Percentiles rank a stretch among this genome's conserved stretches.
These are phyloP conservation scores for Rhipidura dahli DNA, from an alignment of 2,113 vertebrate genomes.

Conservation along the genomic window DNA sequence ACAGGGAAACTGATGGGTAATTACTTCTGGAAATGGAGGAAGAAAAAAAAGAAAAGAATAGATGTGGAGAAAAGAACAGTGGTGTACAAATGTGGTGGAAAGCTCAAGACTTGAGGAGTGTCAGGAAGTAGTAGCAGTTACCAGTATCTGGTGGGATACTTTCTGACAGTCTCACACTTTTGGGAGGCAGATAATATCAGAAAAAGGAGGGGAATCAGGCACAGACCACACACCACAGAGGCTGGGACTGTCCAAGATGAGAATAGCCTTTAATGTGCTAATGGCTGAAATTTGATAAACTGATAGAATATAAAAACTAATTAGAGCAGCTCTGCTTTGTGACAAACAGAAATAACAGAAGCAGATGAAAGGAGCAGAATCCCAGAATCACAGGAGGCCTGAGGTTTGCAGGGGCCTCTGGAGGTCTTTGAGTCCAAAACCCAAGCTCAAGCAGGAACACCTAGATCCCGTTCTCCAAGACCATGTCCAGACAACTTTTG, in stretches of 20 bases:
- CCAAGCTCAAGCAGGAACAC: not conserved
- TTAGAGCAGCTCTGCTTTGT: not conserved
- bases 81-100: not conserved
- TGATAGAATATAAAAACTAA: not conserved
- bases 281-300: not conserved
- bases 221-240: not conserved
- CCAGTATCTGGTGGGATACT: not conserved
- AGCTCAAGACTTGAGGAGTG: not conserved
- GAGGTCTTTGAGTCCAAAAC: not conserved
- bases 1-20: not conserved
- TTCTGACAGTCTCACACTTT: not conserved
- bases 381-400: not conserved
- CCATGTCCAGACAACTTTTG: not conserved
- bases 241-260: not conserved
- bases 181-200: not conserved
- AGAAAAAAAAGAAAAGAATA: not conserved
- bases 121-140: not conserved
- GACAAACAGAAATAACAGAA: not conserved
- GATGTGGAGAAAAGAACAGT: not conserved
- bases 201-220: not conserved
- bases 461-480: not conserved
- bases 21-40: not conserved
- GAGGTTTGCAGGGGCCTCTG: not conserved
- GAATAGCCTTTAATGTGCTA: not conserved
- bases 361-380: not conserved